phyloP scores from a whole-genome alignment of 2,888 invertebrate species.

The Pristionchus japonicus region DNA sequence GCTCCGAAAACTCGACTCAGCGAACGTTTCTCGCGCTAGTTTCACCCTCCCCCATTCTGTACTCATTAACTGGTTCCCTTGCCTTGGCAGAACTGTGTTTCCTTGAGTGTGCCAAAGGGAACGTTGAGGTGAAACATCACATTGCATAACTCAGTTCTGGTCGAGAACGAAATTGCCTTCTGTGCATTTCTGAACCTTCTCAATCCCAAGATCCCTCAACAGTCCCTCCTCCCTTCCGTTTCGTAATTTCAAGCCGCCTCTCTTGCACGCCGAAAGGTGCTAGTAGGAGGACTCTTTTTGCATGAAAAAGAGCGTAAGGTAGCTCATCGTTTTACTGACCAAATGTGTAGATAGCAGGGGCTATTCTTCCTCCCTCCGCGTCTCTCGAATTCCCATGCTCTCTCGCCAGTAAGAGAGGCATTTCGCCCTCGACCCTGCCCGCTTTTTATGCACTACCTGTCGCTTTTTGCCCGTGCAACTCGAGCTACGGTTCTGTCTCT shows the following conservation, averaged over 20 bases:
- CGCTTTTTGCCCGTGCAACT: background rate
- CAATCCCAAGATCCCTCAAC: background rate
- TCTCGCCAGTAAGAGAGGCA: background rate
- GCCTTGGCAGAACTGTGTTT: background rate
- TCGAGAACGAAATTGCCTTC: background rate
- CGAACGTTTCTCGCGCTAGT: background rate
- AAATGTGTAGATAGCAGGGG: slow-evolving; percentile 29
- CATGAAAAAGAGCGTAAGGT: background rate
- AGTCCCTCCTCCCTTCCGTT: background rate
- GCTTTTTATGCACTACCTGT: background rate
- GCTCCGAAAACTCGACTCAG: background rate
- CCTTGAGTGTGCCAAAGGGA: background rate
- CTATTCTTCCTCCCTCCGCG: background rate
- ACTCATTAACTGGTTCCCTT: slow-evolving; percentile 21
- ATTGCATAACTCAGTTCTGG: background rate
- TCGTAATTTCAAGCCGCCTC: background rate
- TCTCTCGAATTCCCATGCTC: background rate
- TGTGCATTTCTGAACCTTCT: background rate
- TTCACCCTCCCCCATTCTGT: background rate
- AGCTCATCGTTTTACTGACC: slow-evolving; percentile 9
- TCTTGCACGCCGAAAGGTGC: background rate
- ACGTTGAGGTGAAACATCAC: no score
- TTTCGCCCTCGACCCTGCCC: background rate
- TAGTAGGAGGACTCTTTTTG: background rate
- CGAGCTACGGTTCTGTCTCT: background rate